phyloP scores from a whole-genome alignment of 2,888 invertebrate genomes.

The Eupithecia exiguata region DNA sequence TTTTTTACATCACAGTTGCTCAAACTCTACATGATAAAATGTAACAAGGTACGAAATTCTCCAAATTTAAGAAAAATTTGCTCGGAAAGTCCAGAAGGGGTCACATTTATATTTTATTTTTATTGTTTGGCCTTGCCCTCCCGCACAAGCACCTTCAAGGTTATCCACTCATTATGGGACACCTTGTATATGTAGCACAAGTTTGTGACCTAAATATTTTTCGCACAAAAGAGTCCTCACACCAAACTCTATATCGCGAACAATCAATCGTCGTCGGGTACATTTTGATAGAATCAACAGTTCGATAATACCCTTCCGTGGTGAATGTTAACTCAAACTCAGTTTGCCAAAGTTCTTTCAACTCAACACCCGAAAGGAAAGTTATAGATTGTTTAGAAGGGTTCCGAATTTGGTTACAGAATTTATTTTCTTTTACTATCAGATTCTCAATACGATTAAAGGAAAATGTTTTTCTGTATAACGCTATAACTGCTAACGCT shows the following conservation, averaged over 20 bases:
- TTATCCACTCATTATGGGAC: too few species aligned
- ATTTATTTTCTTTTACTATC: slow-evolving; percentile 52
- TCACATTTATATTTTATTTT: too few species aligned
- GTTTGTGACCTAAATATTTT: not conserved
- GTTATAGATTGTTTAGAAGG: slow-evolving; percentile 78
- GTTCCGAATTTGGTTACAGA: slow-evolving; percentile 53
- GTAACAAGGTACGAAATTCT: too few species aligned
- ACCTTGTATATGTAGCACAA: not conserved
- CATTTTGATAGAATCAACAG: slow-evolving; percentile 81
- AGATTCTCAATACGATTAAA: slow-evolving; percentile 16
- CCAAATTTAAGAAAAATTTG: too few species aligned
- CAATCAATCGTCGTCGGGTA: slow-evolving; percentile 51
- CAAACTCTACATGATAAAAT: too few species aligned
- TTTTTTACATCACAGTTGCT: too few species aligned
- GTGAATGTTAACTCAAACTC: slow-evolving; percentile 77
- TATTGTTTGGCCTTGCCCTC: too few species aligned
- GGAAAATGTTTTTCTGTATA: not conserved
- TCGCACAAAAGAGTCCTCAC: not conserved
- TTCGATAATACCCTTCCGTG: slow-evolving; percentile 75
- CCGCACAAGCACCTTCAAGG: too few species aligned
- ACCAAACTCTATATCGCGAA: not conserved
- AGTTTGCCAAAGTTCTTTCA: slow-evolving; percentile 73
- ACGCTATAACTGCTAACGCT: too few species aligned
- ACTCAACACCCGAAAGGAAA: slow-evolving; percentile 71
- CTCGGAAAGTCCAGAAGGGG: too few species aligned